Conservation (phyloP, 1,140 invertebrate species). For the Camponotus floridanus region DNA sequence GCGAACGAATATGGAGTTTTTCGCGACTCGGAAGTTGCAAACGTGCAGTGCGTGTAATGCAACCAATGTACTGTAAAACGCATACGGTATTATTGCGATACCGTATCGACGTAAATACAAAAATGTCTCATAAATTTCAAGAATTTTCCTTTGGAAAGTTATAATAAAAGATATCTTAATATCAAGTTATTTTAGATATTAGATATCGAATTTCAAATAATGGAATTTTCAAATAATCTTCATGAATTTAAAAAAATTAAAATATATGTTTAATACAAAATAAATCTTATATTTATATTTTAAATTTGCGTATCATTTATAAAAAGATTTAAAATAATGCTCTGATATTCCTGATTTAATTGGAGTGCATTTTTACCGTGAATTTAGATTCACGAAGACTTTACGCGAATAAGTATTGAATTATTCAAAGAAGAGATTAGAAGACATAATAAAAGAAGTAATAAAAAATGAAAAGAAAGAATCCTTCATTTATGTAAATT, state of each 20-base stretch:
- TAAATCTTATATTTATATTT: background rate
- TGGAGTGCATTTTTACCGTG: background rate
- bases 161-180: background rate
- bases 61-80: conserved; percentile 25
- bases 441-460: background rate
- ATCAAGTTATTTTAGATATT: background rate
- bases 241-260: background rate
- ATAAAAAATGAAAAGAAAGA: background rate
- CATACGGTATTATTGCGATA: conserved; percentile 38
- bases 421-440: background rate
- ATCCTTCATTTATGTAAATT: background rate
- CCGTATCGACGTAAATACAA: background rate
- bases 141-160: background rate
- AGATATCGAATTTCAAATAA: background rate
- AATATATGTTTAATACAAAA: background rate
- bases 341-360: background rate
- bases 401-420: conserved; percentile 32
- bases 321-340: background rate
- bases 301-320: background rate
- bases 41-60: conserved; percentile 22
- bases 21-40: conserved; percentile 10
- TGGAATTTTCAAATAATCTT: too few relatives aligned
- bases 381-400: conserved; percentile 5
- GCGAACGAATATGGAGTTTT: conserved; percentile 4
- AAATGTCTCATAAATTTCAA: background rate